phyloP scores from a whole-genome alignment of 1,140 invertebrate species.

The Drosophila pruinosa region DNA sequence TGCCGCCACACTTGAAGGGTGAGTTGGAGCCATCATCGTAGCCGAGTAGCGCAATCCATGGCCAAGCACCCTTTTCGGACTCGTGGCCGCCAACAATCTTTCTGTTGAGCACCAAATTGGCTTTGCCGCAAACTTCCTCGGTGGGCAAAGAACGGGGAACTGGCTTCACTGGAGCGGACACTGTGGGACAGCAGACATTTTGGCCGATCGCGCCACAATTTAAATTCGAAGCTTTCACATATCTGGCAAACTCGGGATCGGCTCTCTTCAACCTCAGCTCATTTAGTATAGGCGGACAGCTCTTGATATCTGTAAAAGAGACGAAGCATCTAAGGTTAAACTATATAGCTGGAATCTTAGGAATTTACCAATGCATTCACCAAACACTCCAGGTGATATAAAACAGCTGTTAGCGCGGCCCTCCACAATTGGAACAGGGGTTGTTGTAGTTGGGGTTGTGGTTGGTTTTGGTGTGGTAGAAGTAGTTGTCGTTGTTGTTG shows the following conservation, averaged over 20 bases:
- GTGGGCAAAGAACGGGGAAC: neutral
- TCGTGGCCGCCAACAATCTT: neutral
- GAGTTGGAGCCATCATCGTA: neutral
- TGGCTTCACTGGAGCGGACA: neutral
- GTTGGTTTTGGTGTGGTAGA: conserved; percentile 34
- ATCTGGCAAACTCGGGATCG: conserved; percentile 54
- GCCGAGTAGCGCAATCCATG: neutral
- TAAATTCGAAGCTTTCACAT: conserved; percentile 35
- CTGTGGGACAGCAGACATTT: neutral
- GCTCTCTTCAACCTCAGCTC: conserved; percentile 46
- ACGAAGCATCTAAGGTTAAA: neutral
- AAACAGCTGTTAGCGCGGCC: neutral
- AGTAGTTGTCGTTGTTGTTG: conserved; percentile 18
- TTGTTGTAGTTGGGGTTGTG: neutral
- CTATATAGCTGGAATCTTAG: neutral
- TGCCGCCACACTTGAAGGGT: neutral
- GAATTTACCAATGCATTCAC: neutral
- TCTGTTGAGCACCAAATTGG: neutral
- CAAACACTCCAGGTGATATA: neutral
- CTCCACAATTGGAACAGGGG: neutral
- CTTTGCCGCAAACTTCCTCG: neutral
- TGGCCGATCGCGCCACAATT: neutral
- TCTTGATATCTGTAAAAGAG: conserved; percentile 46
- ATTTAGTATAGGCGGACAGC: conserved; percentile 48
- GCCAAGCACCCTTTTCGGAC: neutral